phyloP scores from a whole-genome alignment of 1,140 invertebrate genomes.

The Nebria ingens region DNA sequence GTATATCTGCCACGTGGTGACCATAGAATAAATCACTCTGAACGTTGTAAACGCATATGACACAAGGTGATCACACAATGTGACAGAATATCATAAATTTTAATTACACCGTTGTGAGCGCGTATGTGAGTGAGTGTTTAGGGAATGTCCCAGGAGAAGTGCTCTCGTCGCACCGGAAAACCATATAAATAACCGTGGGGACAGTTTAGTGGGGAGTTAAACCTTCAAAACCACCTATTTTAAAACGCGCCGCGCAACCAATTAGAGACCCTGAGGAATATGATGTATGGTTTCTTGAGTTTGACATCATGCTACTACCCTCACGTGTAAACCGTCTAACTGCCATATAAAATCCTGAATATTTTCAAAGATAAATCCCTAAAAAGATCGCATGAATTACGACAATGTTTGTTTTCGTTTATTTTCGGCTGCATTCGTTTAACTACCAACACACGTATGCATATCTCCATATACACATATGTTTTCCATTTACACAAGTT shows the following conservation, averaged over 20 bases:
- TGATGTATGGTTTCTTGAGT: slow-evolving; percentile 1
- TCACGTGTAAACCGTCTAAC: background rate
- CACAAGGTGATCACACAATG: slow-evolving; percentile 6
- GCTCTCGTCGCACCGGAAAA: slow-evolving; percentile 1
- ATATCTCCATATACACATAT: background rate
- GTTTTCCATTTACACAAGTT: background rate
- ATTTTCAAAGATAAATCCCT: slow-evolving; percentile 12
- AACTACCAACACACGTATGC: background rate
- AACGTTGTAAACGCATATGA: background rate
- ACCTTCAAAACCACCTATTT: slow-evolving; percentile 8
- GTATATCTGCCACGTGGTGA: too few relatives aligned
- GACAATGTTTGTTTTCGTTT: background rate
- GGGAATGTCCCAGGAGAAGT: background rate
- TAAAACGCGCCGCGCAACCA: slow-evolving; percentile 4
- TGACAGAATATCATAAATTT: slow-evolving; percentile 9
- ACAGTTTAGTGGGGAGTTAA: slow-evolving; percentile 3
- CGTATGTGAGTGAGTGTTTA: too few relatives aligned
- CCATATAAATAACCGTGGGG: slow-evolving; percentile 1
- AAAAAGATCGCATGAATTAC: background rate
- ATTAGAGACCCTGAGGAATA: background rate
- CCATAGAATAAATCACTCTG: background rate
- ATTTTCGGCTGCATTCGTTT: background rate
- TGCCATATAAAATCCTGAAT: slow-evolving; percentile 12
- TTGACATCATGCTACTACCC: background rate
- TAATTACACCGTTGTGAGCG: background rate